phyloP scores from a whole-genome alignment of 2,888 invertebrate species.

The Yponomeuta malinellus region DNA sequence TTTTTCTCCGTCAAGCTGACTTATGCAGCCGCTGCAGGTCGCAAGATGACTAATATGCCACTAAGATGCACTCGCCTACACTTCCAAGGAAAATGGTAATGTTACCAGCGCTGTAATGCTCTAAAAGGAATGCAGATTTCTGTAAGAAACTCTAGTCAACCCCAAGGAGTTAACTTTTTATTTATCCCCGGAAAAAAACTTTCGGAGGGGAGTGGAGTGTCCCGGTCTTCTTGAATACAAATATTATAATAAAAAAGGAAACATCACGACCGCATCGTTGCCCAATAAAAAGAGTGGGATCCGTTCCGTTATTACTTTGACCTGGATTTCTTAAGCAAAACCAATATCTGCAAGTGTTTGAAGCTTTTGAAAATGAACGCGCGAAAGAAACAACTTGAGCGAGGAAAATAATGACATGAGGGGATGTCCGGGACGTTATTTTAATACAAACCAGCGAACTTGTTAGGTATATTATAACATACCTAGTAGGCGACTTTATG shows the following conservation, averaged over 20 bases:
- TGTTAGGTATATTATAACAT: no score
- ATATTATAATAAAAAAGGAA: background rate
- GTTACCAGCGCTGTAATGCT: background rate
- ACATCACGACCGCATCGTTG: constrained; percentile 1
- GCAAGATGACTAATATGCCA: constrained; percentile 1
- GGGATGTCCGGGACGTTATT: background rate
- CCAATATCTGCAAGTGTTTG: background rate
- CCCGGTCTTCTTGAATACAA: background rate
- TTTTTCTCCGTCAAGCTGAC: constrained; percentile 13
- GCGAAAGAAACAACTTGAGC: background rate
- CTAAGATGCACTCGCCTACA: constrained; percentile 9
- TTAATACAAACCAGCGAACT: no score
- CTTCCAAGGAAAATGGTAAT: constrained; percentile 10
- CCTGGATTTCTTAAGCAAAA: background rate
- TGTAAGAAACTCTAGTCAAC: background rate
- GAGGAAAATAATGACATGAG: background rate
- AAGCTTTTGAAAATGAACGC: background rate
- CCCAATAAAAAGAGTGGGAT: background rate
- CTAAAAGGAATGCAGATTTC: background rate
- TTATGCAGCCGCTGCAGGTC: constrained; percentile 8
- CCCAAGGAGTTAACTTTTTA: background rate
- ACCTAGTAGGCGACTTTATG: no score
- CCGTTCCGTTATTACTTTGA: background rate
- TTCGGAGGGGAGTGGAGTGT: background rate
- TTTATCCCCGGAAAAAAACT: background rate